Evolutionary conservation across 2,113 vertebrate species (phyloP).

Genomic region (Erpornis zantholeuca): DNA sequence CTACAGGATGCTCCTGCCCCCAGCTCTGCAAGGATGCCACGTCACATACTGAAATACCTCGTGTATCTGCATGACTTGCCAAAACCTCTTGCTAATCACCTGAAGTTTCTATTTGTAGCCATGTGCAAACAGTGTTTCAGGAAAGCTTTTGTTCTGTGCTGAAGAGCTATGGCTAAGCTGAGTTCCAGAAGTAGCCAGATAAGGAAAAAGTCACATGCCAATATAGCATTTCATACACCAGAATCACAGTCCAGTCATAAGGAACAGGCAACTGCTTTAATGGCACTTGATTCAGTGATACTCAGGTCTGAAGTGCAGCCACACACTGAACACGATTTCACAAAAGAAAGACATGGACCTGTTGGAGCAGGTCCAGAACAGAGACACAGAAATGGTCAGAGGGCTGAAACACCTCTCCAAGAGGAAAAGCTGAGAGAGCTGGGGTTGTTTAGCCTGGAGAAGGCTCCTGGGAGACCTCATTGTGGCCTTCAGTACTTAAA

Average conservation of each 20-base stretch:
- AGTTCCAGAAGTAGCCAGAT: background rate
- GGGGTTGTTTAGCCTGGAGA: background rate
- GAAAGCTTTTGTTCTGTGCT: background rate
- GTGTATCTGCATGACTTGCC: background rate
- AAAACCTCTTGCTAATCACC: constrained; percentile 14
- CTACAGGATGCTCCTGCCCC: background rate
- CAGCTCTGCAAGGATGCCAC: background rate
- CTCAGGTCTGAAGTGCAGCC: background rate
- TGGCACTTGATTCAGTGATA: background rate
- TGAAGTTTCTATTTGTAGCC: background rate
- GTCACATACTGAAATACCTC: background rate
- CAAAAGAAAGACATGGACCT: background rate
- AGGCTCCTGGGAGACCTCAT: background rate
- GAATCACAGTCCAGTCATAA: background rate
- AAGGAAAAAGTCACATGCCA: background rate
- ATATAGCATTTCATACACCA: background rate
- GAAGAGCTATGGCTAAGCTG: background rate
- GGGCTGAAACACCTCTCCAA: background rate
- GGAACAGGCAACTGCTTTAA: background rate
- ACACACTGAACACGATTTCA: background rate
- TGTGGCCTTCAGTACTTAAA: fast-evolving
- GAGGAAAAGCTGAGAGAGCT: background rate
- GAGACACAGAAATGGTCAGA: background rate
- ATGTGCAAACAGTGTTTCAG: background rate
- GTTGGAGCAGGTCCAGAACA: background rate